phyloP scores from a whole-genome alignment of 2,888 invertebrate genomes.

The Liopterus haemorrhoidalis region DNA sequence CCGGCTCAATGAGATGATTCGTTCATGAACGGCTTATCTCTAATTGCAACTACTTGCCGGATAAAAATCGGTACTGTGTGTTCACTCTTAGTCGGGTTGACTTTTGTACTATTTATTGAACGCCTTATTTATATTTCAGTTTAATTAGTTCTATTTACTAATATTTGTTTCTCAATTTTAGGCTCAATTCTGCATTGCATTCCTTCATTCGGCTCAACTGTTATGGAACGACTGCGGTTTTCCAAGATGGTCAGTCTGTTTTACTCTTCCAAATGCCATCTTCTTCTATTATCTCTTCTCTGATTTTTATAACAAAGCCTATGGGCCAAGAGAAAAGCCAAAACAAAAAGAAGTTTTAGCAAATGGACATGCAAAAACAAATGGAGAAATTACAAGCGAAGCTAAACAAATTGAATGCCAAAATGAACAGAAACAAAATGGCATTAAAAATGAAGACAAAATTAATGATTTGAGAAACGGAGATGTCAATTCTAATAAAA shows the following conservation, averaged over 20 bases:
- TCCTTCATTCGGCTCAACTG: constrained; percentile 79
- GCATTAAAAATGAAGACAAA: no score
- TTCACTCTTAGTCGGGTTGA: no score
- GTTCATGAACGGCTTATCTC: no score
- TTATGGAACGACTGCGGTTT: constrained; percentile 84
- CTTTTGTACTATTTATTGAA: constrained; percentile 1
- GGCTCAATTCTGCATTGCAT: constrained; percentile 86
- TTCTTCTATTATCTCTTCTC: constrained; percentile 91
- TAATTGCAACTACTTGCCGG: no score
- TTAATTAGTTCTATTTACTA: constrained; percentile 1
- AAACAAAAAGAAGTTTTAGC: constrained; percentile 21
- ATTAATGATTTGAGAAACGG: no score
- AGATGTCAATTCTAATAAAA: no score
- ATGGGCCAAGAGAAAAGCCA: constrained; percentile 38
- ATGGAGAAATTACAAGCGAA: no score
- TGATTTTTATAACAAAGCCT: constrained; percentile 83
- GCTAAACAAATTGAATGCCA: no score
- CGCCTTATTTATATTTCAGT: neutral
- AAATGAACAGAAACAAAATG: no score
- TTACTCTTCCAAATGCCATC: constrained; percentile 83
- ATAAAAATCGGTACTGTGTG: no score
- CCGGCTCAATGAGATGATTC: no score
- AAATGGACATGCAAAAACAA: constrained; percentile 14
- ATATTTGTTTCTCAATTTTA: constrained; percentile 45
- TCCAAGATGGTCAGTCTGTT: constrained; percentile 73